phyloP scores from a whole-genome alignment of 2,113 vertebrate species.

The Sylvia atricapilla region DNA sequence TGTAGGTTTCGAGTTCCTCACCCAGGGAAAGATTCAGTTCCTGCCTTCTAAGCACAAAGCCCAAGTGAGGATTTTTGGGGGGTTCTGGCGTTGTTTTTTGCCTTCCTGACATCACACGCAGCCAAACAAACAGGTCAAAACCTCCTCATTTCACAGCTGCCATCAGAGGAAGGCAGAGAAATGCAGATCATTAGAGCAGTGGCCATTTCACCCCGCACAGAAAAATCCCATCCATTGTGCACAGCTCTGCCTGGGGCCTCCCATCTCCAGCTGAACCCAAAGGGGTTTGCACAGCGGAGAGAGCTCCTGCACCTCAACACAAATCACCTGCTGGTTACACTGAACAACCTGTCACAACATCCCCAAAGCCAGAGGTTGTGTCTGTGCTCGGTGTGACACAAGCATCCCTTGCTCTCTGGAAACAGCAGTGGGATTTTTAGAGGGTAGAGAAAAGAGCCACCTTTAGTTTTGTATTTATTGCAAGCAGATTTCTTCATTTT shows the following conservation, averaged over 20 bases:
- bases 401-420: not conserved
- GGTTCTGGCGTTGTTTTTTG: not conserved
- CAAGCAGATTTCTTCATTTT: not conserved
- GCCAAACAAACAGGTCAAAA: not conserved
- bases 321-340: accelerated
- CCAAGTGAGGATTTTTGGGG: not conserved
- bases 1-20: not conserved
- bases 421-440: not conserved
- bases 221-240: not conserved
- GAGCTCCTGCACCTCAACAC: not conserved
- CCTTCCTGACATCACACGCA: not conserved
- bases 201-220: not conserved
- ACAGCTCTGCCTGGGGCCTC: not conserved
- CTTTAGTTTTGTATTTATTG: not conserved
- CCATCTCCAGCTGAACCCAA: not conserved
- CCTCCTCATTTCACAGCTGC: not conserved
- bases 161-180: not conserved
- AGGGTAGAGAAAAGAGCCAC: accelerated
- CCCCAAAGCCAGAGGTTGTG: not conserved
- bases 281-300: not conserved
- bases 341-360: not conserved
- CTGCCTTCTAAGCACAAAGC: not conserved
- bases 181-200: not conserved
- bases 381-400: not conserved
- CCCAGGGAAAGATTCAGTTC: not conserved